These are phyloP conservation scores for Sinelater perroti DNA, from an alignment of 2,888 invertebrate species.

Conservation along the genomic window DNA sequence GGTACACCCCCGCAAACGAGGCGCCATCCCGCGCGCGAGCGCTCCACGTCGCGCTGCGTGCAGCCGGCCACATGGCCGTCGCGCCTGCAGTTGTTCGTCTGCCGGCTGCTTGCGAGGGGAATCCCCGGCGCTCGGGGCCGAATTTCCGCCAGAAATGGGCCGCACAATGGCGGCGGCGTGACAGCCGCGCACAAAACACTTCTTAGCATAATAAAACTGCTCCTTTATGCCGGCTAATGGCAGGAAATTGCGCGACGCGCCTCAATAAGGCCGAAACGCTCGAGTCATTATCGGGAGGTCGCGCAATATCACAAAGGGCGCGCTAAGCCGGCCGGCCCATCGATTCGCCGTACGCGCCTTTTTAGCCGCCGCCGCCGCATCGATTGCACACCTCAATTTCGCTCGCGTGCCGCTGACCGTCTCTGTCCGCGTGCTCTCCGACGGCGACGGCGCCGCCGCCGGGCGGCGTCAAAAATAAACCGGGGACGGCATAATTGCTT, in stretches of 20 bases:
- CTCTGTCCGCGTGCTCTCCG: slow-evolving; percentile 30
- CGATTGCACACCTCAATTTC: slow-evolving; percentile 36
- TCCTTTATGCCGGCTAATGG: slow-evolving; percentile 31
- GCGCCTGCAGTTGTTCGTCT: too few relatives aligned
- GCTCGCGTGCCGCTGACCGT: slow-evolving; percentile 35
- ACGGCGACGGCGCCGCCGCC: background rate
- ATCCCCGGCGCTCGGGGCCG: too few relatives aligned
- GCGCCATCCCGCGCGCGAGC: slow-evolving; percentile 31
- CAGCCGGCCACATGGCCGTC: too few relatives aligned
- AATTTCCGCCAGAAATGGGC: background rate
- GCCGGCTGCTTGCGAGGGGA: too few relatives aligned
- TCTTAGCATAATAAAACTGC: slow-evolving; percentile 26
- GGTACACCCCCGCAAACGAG: slow-evolving; percentile 54
- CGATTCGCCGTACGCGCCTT: slow-evolving; percentile 32
- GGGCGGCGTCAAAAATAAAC: slow-evolving; percentile 9
- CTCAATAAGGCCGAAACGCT: slow-evolving; percentile 25
- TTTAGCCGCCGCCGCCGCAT: slow-evolving; percentile 35
- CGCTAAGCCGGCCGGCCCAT: slow-evolving; percentile 23
- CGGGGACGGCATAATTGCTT: slow-evolving; percentile 6
- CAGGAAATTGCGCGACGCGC: slow-evolving; percentile 34
- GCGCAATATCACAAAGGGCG: slow-evolving; percentile 26
- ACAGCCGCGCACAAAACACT: slow-evolving; percentile 4
- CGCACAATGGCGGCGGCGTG: background rate
- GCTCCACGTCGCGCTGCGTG: slow-evolving; percentile 23
- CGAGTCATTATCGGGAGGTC: slow-evolving; percentile 27